These are phyloP conservation scores for Nomada ruficornis DNA, from an alignment of 2,888 invertebrate genomes.

Conservation along the genomic window DNA sequence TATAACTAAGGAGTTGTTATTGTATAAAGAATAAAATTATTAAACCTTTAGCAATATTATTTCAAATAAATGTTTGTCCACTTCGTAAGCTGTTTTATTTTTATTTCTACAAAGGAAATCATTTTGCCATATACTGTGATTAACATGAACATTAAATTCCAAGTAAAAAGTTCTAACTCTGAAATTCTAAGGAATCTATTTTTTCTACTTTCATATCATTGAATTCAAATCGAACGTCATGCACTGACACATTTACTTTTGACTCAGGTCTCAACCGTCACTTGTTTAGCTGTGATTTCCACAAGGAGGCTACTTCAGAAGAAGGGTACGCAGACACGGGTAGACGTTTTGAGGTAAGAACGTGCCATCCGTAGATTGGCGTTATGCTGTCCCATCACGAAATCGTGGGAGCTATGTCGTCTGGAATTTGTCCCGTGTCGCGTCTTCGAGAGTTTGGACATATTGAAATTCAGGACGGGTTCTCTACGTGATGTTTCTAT, in stretches of 20 bases:
- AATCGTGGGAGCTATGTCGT: constrained; percentile 42
- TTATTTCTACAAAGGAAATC: too few relatives aligned
- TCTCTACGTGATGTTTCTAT: constrained; percentile 38
- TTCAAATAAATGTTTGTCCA: too few relatives aligned
- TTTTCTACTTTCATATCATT: background rate
- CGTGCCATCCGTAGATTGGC: constrained; percentile 6
- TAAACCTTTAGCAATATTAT: too few relatives aligned
- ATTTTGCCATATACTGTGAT: too few relatives aligned
- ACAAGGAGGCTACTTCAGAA: background rate
- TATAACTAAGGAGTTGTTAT: too few relatives aligned
- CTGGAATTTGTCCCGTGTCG: constrained; percentile 50
- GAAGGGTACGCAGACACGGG: background rate
- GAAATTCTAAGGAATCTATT: background rate
- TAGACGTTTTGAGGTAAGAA: constrained; percentile 25
- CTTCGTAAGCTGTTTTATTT: too few relatives aligned
- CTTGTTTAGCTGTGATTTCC: constrained; percentile 24
- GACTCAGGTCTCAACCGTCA: background rate
- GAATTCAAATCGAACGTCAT: background rate
- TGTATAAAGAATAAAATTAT: too few relatives aligned
- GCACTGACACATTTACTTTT: background rate
- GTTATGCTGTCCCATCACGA: constrained; percentile 29
- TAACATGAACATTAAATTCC: too few relatives aligned
- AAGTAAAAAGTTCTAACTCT: too few relatives aligned
- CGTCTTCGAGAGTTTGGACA: constrained; percentile 36
- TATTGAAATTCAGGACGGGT: constrained; percentile 57